Evolutionary conservation across 2,797 vertebrate genomes (phyloP).

Genomic region (Channallabes apus): DNA sequence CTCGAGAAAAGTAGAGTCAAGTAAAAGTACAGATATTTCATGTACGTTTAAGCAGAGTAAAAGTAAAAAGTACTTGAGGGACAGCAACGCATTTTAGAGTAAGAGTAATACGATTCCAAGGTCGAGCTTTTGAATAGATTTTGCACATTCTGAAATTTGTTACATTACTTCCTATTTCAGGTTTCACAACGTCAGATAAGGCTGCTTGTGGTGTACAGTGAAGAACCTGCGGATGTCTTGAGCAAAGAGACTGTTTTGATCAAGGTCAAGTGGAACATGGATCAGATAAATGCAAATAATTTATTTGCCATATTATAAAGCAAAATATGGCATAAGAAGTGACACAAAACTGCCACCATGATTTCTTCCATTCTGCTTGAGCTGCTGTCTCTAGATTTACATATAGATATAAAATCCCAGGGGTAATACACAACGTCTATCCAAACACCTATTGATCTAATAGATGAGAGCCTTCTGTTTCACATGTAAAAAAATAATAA

Average conservation of each 20-base stretch:
- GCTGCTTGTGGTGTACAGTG: not conserved
- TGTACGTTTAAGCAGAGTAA: too few relatives aligned
- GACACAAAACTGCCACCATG: not conserved
- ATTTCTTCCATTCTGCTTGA: not conserved
- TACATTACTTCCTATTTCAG: conserved; percentile 8
- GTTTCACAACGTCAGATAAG: not conserved
- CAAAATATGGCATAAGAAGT: not conserved
- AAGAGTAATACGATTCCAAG: not conserved
- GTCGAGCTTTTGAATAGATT: not conserved
- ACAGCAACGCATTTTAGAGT: not conserved
- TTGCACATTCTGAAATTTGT: not conserved
- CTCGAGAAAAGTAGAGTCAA: too few relatives aligned
- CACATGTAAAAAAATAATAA: not conserved
- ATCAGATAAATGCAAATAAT: not conserved
- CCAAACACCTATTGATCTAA: not conserved
- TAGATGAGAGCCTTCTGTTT: not conserved
- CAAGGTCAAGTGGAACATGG: not conserved
- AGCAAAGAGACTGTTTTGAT: not conserved
- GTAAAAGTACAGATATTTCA: too few relatives aligned
- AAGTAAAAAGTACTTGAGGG: too few relatives aligned
- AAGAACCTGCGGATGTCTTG: not conserved
- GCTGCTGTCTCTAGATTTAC: conserved; percentile 10
- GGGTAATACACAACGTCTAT: not conserved
- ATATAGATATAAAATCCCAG: conserved; percentile 25
- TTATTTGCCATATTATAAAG: not conserved